These are phyloP conservation scores for Gymnocypris eckloni DNA, from an alignment of 2,797 vertebrate genomes.

Conservation along the genomic window DNA sequence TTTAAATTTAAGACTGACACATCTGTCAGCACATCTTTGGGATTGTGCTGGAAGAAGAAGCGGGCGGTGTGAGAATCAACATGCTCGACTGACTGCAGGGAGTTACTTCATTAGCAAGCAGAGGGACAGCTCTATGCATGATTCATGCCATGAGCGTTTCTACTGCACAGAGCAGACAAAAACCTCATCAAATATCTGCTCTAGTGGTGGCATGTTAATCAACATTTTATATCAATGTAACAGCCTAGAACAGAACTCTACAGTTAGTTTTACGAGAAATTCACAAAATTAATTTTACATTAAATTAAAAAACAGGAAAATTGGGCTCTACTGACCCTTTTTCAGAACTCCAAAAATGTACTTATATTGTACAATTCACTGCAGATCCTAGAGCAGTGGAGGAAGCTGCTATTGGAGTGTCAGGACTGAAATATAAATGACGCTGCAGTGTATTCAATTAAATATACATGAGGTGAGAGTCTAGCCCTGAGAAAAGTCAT, in stretches of 20 bases:
- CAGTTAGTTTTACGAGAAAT: not conserved
- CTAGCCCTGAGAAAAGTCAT: constrained; percentile 40
- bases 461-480: constrained; percentile 53
- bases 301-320: not conserved
- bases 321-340: not conserved
- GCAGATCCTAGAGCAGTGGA: not conserved
- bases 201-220: not conserved
- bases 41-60: not conserved
- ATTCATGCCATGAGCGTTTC: constrained; percentile 75
- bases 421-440: constrained; percentile 56
- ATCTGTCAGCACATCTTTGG: not conserved
- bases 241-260: not conserved
- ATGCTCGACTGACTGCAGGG: constrained; percentile 68
- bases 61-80: constrained; percentile 27
- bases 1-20: not conserved
- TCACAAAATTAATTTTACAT: not conserved
- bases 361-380: not conserved
- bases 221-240: not conserved
- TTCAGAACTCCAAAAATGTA: not conserved
- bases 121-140: constrained; percentile 67
- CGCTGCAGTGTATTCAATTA: constrained; percentile 40
- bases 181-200: not conserved
- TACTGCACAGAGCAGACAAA: constrained; percentile 67
- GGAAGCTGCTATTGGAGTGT: constrained; percentile 41
- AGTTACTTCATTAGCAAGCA: constrained; percentile 78